Evolutionary conservation across 2,888 invertebrate species (phyloP), one percentile per base, ranked within the genome.

Genomic region (Synanthedon vespiformis): DNA sequence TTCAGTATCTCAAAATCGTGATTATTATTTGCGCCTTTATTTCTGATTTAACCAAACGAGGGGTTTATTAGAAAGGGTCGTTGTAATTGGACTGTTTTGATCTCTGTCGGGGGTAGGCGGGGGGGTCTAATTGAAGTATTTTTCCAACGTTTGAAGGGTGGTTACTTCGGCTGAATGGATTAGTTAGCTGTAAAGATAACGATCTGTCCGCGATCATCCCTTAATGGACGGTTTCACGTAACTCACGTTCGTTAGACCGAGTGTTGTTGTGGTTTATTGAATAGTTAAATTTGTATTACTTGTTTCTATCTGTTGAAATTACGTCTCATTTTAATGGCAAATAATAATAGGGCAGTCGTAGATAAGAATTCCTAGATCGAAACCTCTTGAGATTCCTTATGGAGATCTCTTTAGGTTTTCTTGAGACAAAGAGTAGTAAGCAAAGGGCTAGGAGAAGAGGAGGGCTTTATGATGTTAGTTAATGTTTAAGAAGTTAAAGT

Each of bases 31-130:
- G 61, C 60, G 72, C 69, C 73, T 78, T 77, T 78, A 79, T 79
- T 76, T 74, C 65, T 71, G 72, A 73, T 78, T 77, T 71, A 75
- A 74, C 72, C 77, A 72, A 75, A 77, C 75, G 75, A 74, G 76
- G 68, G 34, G 73, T 74, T 76, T 79, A 81, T 80, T 82, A 82
- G 77, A 85, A 80, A 73, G 72, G 64, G 72, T 75, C 62, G 71
- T 62, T 68, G 77, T 84, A 84, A 85, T 85, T 84, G 84, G 81
- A 69, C 79, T 81, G 83, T 80, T 83, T 81, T 81, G 81, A 80
- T 82, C 70, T 74, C 68, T 61, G 57, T 53, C 56, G 56, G 62
- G 64, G 48, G 52, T 40, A 13, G 50, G 52, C 40, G 50, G 61
- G 56, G 4, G 56, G 57, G 57, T 56, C 22, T 80, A 84, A 84